Percentiles rank a stretch among this genome's conserved stretches.
Evolutionary conservation across 2,888 invertebrate species (phyloP).

Genomic region (Automeris io): DNA sequence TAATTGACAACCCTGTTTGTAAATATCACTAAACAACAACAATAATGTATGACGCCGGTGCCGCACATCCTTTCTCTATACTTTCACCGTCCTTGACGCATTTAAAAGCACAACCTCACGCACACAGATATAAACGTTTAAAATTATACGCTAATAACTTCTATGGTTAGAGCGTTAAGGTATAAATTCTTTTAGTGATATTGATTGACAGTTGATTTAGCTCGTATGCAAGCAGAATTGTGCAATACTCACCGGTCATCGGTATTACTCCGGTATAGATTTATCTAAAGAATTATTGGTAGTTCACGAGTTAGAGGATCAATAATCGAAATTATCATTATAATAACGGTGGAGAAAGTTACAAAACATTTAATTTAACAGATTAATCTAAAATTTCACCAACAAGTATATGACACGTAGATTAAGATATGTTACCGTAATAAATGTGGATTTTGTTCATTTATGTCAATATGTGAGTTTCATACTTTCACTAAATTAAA

Average conservation of each 20-base stretch:
- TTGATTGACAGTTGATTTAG: conserved; percentile 12
- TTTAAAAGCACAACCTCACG: not conserved
- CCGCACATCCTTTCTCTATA: conserved; percentile 61
- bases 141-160: conserved; percentile 7
- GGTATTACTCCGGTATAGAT: conserved; percentile 21
- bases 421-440: too few relatives aligned
- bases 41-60: conserved; percentile 41
- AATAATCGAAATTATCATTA: conserved; percentile 12
- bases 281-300: conserved; percentile 21
- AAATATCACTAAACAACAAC: too few relatives aligned
- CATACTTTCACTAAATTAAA: too few relatives aligned
- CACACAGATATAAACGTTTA: not conserved
- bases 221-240: conserved; percentile 12
- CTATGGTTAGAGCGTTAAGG: conserved; percentile 12
- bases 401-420: conserved; percentile 12
- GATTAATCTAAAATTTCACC: conserved; percentile 20
- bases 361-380: conserved; percentile 12
- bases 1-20: too few relatives aligned
- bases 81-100: conserved; percentile 70
- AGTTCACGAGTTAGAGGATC: conserved; percentile 11
- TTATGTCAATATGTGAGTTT: too few relatives aligned
- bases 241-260: conserved; percentile 17
- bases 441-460: too few relatives aligned
- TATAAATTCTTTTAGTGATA: conserved; percentile 15
- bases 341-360: conserved; percentile 21